These are phyloP conservation scores for Vulpes vulpes DNA, from an alignment of 2,113 vertebrate species.

Conservation along the genomic window DNA sequence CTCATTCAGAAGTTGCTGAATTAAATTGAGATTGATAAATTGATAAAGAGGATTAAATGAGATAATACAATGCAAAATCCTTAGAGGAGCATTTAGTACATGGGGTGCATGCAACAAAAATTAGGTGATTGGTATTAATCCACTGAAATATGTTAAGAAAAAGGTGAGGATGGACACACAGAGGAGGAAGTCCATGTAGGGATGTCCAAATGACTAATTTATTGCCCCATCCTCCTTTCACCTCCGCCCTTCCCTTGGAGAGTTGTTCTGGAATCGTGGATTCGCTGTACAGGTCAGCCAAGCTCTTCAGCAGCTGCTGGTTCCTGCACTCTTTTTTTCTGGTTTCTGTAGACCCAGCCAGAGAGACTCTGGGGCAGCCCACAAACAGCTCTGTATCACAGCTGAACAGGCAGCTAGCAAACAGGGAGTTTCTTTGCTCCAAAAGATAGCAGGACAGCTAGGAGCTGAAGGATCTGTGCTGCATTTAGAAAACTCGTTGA, in stretches of 20 bases:
- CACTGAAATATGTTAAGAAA: neutral
- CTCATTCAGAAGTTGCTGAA: neutral
- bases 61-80: neutral
- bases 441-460: slow-evolving; percentile 43
- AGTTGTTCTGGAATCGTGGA: slow-evolving; percentile 64
- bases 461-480: neutral
- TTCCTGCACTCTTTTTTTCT: slow-evolving; percentile 62
- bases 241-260: slow-evolving; percentile 76
- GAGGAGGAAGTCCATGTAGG: slow-evolving; percentile 20
- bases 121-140: neutral
- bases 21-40: neutral
- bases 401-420: slow-evolving; percentile 38
- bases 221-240: slow-evolving; percentile 42
- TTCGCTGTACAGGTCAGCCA: slow-evolving; percentile 49
- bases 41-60: neutral
- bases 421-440: neutral
- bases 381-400: slow-evolving; percentile 31
- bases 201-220: slow-evolving; percentile 57
- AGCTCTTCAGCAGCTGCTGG: slow-evolving; percentile 42
- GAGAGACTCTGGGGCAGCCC: slow-evolving; percentile 52
- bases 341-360: slow-evolving; percentile 55
- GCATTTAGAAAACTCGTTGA: slow-evolving; percentile 3
- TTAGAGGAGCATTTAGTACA: neutral
- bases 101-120: neutral
- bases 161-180: neutral